A percentile compares a stretch with the other conserved stretches of the same genome.
phyloP scores from a whole-genome alignment of 2,888 invertebrate species.

The Linnaemya vulpina region DNA sequence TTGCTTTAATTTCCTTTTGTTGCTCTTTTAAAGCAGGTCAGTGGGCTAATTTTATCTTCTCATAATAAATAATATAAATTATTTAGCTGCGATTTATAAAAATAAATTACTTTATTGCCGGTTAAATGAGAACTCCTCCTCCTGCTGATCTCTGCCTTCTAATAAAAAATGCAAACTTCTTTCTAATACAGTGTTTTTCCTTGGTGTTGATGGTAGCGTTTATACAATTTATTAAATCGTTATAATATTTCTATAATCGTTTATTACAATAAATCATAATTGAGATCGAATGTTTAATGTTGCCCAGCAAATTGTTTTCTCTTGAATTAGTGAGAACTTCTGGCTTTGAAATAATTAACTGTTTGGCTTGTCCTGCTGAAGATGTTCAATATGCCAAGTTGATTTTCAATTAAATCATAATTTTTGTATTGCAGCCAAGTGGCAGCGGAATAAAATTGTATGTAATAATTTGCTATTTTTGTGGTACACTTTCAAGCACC shows the following conservation, averaged over 20 bases:
- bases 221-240: constrained; percentile 59
- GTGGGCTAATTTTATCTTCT: constrained; percentile 59
- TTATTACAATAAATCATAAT: constrained; percentile 61
- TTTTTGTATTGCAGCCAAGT: too few species aligned
- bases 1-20: constrained; percentile 18
- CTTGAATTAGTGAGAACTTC: too few species aligned
- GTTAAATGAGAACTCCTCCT: constrained; percentile 59
- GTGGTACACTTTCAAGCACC: too few species aligned
- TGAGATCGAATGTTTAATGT: constrained; percentile 47
- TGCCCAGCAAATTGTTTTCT: constrained; percentile 22
- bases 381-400: too few species aligned
- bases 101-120: constrained; percentile 70
- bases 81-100: constrained; percentile 49
- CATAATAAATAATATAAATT: constrained; percentile 58
- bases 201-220: constrained; percentile 62
- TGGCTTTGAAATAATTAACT: too few species aligned
- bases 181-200: constrained; percentile 29
- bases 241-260: constrained; percentile 15
- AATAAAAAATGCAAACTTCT: constrained; percentile 40
- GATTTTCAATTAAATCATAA: too few species aligned
- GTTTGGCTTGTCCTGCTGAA: too few species aligned
- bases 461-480: too few species aligned
- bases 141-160: constrained; percentile 37
- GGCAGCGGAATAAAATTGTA: too few species aligned
- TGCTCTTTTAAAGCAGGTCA: constrained; percentile 46